Evolutionary conservation across 2,888 invertebrate genomes (phyloP).

Genomic region (Pogonocherus hispidulus): DNA sequence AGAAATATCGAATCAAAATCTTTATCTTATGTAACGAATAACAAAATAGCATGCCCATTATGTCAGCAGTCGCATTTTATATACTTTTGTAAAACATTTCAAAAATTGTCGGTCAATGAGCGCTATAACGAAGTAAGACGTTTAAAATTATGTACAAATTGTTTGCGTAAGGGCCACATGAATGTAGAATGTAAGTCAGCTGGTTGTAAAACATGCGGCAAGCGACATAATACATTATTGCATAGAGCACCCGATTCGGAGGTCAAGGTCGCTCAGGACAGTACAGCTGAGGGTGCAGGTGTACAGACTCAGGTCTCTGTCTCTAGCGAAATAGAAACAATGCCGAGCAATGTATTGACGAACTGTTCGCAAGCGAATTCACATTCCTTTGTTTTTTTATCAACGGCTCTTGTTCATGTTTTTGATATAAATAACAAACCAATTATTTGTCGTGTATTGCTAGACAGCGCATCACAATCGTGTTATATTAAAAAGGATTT

Average conservation of each 20-base stretch:
- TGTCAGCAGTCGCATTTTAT: conserved; percentile 27
- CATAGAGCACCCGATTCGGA: neutral
- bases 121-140: conserved; percentile 27
- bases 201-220: neutral
- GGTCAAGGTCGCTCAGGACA: no score
- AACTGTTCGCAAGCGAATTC: neutral
- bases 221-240: conserved; percentile 6
- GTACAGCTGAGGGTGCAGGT: no score
- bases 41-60: conserved; percentile 5
- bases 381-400: conserved; percentile 26
- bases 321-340: neutral
- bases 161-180: conserved; percentile 26
- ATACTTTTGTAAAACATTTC: conserved; percentile 30
- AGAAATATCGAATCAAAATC: conserved; percentile 17
- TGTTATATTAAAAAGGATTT: conserved; percentile 31
- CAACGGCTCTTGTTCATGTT: conserved; percentile 32
- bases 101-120: conserved; percentile 13
- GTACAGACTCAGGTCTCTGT: neutral
- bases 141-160: conserved; percentile 34
- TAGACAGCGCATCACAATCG: conserved; percentile 36
- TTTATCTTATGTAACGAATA: neutral
- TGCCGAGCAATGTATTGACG: neutral
- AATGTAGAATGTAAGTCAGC: conserved; percentile 13
- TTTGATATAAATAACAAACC: conserved; percentile 13
- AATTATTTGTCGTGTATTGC: conserved; percentile 10